Base-by-base conservation (phyloP, 2,888 invertebrate genomes). In the Calephelis perditalis region DNA sequence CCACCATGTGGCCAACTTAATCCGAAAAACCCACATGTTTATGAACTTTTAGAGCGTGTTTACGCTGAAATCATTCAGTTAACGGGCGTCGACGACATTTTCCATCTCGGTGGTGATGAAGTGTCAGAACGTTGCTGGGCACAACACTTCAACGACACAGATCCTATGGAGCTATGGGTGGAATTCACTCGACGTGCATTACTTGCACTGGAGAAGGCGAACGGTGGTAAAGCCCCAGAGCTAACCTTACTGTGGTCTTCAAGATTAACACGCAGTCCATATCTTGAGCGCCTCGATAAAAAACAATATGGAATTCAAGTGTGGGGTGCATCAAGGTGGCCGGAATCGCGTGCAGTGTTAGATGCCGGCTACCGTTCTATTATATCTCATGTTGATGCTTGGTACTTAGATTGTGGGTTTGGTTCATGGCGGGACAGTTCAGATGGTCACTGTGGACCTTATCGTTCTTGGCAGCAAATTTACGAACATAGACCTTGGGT, bases 321-420 rank as follows among this genome's bases (percentile, higher is more conserved):
- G 57, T 96, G 96, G 96, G 96, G 96, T 47, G 94, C 94, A 0
- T 95, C 95, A 69, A 93, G 93, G 55, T 96, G 96, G 95, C 92
- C 94, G 2, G 95, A 96, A 75, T 96, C 96, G 12, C 92, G 93
- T 7, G 95, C 95, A 64, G 91, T 96, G 5, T 82, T 96, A 36
- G 93, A 95, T 68, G 94, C 94, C 61, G 96, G 96, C 3, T 96
- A 94, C 82, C 92, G 94, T 62, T 91, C 96, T 58, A 94, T 97
- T 61, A 83, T 96, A 62, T 96, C 96, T 12, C 96, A 97, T 82
- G 96, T 96, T 60, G 96, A 97, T 78, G 96, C 96, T 5, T 96
- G 96, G 96, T 97, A 96, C 82, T 90, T 97, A 68, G 96, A 97
- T 79, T 97, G 96, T 76, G 97, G 97, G 1, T 96, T 95, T 78